These are phyloP conservation scores for Acanthornis magna DNA, from an alignment of 2,797 vertebrate species.

Conservation along the genomic window DNA sequence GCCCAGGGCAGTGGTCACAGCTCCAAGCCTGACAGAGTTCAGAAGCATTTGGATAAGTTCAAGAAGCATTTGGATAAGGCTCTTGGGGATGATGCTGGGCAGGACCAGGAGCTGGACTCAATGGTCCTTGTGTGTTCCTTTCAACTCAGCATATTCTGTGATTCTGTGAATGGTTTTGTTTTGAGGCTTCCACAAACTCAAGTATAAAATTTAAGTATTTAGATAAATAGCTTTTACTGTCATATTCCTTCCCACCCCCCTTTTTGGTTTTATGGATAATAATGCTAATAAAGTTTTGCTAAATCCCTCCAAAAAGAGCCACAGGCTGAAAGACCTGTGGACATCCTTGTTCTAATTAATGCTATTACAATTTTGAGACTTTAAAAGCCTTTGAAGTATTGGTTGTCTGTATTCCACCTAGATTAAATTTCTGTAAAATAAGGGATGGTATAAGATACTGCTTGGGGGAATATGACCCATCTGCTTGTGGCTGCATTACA, in stretches of 20 bases:
- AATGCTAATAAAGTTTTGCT: not conserved
- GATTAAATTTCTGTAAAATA: not conserved
- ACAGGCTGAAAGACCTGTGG: not conserved
- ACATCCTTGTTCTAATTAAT: not conserved
- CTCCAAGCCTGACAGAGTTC: not conserved
- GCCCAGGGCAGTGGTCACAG: too few relatives aligned
- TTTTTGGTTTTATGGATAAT: not conserved
- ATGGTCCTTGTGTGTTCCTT: not conserved
- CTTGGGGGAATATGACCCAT: not conserved
- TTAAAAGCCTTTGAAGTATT: not conserved
- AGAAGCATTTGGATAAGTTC: not conserved
- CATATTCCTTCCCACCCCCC: not conserved
- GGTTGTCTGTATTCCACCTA: not conserved
- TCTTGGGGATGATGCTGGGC: not conserved
- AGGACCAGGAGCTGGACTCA: rapidly evolving
- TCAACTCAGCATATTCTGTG: not conserved
- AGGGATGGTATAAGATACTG: not conserved
- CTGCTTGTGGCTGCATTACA: not conserved
- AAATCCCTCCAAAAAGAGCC: not conserved
- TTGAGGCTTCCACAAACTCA: not conserved
- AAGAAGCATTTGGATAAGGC: not conserved
- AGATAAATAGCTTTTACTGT: not conserved
- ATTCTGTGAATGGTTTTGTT: not conserved
- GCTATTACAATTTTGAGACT: not conserved
- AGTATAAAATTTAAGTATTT: not conserved